Conservation (phyloP, 2,888 invertebrate genomes). For the Euzetes globulus region DNA sequence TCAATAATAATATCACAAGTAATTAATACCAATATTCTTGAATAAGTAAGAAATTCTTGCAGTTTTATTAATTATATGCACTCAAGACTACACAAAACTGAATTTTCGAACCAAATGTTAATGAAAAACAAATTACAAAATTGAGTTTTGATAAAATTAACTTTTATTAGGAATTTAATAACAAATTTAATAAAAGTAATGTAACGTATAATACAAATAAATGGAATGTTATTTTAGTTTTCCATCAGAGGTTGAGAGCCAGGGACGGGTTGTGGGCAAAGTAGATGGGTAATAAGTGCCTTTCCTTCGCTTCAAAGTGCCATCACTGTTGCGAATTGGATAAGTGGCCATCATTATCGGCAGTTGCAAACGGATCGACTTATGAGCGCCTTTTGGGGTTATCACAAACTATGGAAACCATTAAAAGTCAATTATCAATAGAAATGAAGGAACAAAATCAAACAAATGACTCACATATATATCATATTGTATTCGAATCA, state of each 20-base stretch:
- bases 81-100: too few relatives aligned
- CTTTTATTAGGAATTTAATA: too few relatives aligned
- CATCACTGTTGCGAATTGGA: conserved; percentile 62
- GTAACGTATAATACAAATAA: not conserved
- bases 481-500: conserved; percentile 86
- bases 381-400: conserved; percentile 81
- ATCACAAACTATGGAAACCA: conserved; percentile 67
- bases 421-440: not conserved
- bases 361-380: conserved; percentile 80
- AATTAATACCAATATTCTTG: too few relatives aligned
- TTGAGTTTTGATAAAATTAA: too few relatives aligned
- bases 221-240: conserved; percentile 31
- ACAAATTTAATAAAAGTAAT: not conserved
- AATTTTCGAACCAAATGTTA: too few relatives aligned
- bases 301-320: conserved; percentile 51
- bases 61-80: too few relatives aligned
- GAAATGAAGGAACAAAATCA: not conserved
- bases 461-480: conserved; percentile 64
- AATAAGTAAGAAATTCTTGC: too few relatives aligned
- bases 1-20: too few relatives aligned
- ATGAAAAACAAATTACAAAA: too few relatives aligned
- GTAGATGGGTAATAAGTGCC: conserved; percentile 89
- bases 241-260: conserved; percentile 40
- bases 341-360: conserved; percentile 87
- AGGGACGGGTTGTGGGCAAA: conserved; percentile 76